phyloP scores from a whole-genome alignment of 1,140 invertebrate genomes.

The Pseudomyrmex pallidus region DNA sequence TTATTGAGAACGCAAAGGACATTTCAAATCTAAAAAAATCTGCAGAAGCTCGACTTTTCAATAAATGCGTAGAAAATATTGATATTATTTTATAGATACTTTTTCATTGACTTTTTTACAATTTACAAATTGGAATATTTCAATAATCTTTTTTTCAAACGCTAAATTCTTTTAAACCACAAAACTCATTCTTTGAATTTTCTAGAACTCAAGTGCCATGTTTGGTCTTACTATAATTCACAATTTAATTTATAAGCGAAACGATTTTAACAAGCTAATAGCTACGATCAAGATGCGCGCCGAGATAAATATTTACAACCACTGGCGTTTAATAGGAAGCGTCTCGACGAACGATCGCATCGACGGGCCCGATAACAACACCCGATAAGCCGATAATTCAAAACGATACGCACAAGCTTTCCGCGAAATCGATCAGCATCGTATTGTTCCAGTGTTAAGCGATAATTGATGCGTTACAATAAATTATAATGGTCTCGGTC shows the following conservation, averaged over 20 bases:
- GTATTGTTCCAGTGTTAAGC: constrained; percentile 25
- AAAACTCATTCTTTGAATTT: too few relatives aligned
- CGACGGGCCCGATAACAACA: constrained; percentile 12
- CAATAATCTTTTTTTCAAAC: too few relatives aligned
- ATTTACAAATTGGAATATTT: too few relatives aligned
- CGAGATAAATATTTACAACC: constrained; percentile 33
- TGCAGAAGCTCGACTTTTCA: background rate
- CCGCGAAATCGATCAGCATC: background rate
- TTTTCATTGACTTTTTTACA: too few relatives aligned
- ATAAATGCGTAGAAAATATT: too few relatives aligned
- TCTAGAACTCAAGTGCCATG: background rate
- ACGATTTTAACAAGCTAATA: constrained; percentile 38
- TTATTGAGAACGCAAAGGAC: too few relatives aligned
- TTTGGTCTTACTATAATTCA: background rate
- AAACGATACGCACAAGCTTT: constrained; percentile 13
- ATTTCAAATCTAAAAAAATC: background rate
- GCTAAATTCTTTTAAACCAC: too few relatives aligned
- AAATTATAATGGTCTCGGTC: constrained; percentile 39
- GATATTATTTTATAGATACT: too few relatives aligned
- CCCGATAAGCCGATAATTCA: constrained; percentile 33
- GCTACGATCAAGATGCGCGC: constrained; percentile 12
- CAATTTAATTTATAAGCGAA: constrained; percentile 12
- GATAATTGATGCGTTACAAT: constrained; percentile 48
- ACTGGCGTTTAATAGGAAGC: constrained; percentile 27
- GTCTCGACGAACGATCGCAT: constrained; percentile 12